Evolutionary conservation across 2,113 vertebrate species (phyloP).

Genomic region (Tringa solitaria): DNA sequence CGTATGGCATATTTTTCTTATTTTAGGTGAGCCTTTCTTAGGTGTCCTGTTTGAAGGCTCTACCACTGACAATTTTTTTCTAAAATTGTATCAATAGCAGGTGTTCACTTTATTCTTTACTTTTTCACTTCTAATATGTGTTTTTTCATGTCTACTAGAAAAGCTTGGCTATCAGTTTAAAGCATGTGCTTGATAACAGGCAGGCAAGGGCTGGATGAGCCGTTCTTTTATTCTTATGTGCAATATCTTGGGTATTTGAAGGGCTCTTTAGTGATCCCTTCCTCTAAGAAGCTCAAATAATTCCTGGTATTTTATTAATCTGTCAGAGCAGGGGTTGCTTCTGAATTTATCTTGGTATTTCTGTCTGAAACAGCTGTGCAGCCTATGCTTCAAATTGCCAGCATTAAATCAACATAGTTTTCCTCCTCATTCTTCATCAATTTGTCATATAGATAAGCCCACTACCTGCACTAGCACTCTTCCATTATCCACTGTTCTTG

Average conservation of each 20-base stretch:
- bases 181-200: conserved; percentile 12
- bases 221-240: conserved; percentile 27
- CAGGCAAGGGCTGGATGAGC: conserved; percentile 21
- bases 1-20: not conserved
- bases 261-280: conserved; percentile 59
- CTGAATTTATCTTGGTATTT: conserved; percentile 73
- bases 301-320: conserved; percentile 70
- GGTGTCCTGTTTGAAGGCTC: not conserved
- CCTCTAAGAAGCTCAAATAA: conserved; percentile 63
- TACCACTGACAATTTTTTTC: not conserved
- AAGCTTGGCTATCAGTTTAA: conserved; percentile 29
- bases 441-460: conserved; percentile 71
- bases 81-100: not conserved
- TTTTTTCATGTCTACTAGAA: conserved; percentile 38
- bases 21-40: not conserved
- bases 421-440: conserved; percentile 67
- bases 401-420: conserved; percentile 71
- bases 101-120: conserved; percentile 17
- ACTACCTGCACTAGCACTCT: conserved; percentile 60
- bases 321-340: conserved; percentile 65
- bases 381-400: conserved; percentile 68
- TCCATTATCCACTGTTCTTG: conserved; percentile 66
- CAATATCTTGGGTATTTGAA: conserved; percentile 57
- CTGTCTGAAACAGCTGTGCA: conserved; percentile 69
- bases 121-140: not conserved